Evolutionary conservation across 2,888 invertebrate genomes (phyloP), one percentile per base, ranked within the genome.

Genomic region (Leucozona laternaria): DNA sequence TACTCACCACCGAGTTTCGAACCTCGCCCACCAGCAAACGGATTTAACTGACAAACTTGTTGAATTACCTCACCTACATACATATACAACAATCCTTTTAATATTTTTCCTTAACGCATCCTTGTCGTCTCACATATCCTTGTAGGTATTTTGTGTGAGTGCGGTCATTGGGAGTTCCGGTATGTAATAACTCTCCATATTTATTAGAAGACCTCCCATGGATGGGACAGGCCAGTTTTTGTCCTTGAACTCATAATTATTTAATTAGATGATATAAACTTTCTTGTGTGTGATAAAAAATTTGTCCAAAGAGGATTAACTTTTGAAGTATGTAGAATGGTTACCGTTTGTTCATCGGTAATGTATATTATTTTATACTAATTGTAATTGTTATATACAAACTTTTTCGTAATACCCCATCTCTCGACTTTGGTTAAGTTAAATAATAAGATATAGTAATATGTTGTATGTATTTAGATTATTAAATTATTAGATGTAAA

Each of bases 1-100:
- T 93, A 93, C 88, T 93, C 93, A 68, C 91, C 93, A 20, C 91
- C 92, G 77, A 88, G 79, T 85, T 91, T 89, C 89, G 92, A 90
- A 89, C 92, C 88, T 71, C 90, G 90, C 84, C 90, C 91, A 87
- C 90, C 92, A 85, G 88, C 90, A 75, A 91, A 91, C 89, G 88
- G 91, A 90, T 91, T 91, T 90, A 91, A 92, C 90, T 92, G 90
- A 90, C 79, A 60, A 68, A 70, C 31, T 75, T 73, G 60, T 70
- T 80, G 53, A 64, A 34, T n/a, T 55, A 50, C 45, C 80, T 73
- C 73, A 86, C 4, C 25, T 25, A 25, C 4, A 25, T 25, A 25
- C 15, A 22, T n/a, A 4, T n/a, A 79, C 88, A 75, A 87, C 70
- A 88, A 80, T 62, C 75, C 85, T 75, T 55, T 40, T 25, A 57